phyloP scores from a whole-genome alignment of 2,113 vertebrate species.

The Crotalus horridus region DNA sequence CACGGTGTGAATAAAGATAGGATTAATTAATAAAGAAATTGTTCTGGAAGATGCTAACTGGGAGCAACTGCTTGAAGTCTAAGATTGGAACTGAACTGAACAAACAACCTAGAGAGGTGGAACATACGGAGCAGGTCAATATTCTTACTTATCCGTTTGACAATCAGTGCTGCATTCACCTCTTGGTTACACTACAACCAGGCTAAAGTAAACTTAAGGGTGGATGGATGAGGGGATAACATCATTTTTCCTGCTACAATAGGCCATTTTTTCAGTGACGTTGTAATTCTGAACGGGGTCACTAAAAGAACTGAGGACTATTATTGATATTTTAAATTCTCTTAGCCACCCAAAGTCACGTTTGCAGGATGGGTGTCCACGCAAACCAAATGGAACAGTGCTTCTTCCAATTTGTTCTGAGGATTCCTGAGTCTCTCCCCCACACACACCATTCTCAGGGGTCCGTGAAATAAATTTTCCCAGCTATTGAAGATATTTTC shows the following conservation, averaged over 20 bases:
- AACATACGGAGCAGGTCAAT: background rate
- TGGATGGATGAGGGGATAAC: no score
- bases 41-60: slow-evolving; percentile 52
- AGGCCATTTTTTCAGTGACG: background rate
- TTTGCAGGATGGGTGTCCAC: background rate
- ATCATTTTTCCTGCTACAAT: background rate
- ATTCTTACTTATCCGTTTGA: background rate
- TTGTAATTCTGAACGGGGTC: background rate
- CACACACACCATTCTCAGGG: background rate
- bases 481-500: background rate
- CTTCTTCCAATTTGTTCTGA: background rate
- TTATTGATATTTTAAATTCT: background rate
- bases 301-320: background rate
- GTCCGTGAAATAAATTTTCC: background rate
- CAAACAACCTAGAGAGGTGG: background rate
- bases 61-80: slow-evolving; percentile 5
- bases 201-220: background rate
- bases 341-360: background rate
- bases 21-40: slow-evolving; percentile 68
- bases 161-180: background rate
- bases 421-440: background rate
- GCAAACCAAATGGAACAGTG: background rate
- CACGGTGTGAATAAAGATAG: slow-evolving; percentile 64
- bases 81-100: background rate
- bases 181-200: background rate